Conservation (phyloP, 2,113 vertebrate species). For the Rostratula benghalensis region DNA sequence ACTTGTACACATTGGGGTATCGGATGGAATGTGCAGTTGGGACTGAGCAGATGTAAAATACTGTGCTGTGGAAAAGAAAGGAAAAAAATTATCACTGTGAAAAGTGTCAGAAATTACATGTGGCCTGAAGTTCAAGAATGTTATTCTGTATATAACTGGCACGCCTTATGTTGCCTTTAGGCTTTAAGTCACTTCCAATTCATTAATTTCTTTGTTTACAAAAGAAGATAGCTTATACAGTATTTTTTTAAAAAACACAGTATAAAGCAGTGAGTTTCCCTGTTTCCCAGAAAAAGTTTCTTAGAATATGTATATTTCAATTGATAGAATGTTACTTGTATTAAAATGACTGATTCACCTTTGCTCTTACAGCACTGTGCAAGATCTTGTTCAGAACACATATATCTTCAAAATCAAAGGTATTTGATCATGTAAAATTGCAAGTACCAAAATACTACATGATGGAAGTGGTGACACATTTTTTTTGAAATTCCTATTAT, state of each 20-base stretch:
- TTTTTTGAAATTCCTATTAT: neutral
- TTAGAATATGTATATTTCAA: neutral
- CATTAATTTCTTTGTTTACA: neutral
- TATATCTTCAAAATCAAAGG: neutral
- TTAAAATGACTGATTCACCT: neutral
- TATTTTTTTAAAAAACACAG: neutral
- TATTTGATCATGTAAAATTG: neutral
- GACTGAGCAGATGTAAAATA: neutral
- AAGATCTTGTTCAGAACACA: neutral
- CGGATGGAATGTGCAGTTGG: neutral
- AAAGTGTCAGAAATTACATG: neutral
- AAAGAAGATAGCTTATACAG: neutral
- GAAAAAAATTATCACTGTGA: neutral
- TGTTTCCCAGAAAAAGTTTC: neutral
- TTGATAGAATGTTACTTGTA: neutral
- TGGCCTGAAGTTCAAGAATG: neutral
- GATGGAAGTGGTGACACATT: neutral
- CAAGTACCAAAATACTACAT: neutral
- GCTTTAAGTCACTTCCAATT: neutral
- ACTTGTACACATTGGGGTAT: neutral
- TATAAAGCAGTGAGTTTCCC: neutral
- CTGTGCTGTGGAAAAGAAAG: neutral
- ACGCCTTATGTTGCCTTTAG: neutral
- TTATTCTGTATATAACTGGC: neutral
- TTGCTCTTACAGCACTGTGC: neutral